phyloP scores from a whole-genome alignment of 2,113 vertebrate genomes.

The Lipotes vexillifer region DNA sequence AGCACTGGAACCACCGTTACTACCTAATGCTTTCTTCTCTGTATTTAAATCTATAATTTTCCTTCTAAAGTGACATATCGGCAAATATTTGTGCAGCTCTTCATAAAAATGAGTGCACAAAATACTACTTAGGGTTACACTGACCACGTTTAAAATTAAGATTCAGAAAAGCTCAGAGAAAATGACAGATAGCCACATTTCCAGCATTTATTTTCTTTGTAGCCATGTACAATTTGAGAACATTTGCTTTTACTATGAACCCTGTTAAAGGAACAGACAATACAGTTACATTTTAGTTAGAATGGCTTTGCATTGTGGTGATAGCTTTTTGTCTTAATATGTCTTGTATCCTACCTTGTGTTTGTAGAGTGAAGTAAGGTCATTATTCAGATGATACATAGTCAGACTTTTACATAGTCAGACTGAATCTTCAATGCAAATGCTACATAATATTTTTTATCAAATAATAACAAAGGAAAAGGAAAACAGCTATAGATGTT shows the following conservation, averaged over 20 bases:
- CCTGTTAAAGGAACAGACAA: neutral
- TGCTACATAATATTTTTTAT: neutral
- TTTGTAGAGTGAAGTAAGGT: neutral
- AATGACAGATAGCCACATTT: neutral
- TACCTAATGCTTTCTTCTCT: neutral
- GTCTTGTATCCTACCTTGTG: neutral
- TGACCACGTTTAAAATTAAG: neutral
- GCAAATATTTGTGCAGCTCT: neutral
- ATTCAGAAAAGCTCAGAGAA: neutral
- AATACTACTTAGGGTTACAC: neutral
- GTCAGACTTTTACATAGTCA: neutral
- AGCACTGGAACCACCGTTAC: neutral
- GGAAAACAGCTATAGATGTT: neutral
- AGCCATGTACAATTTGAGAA: neutral
- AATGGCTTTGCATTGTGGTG: neutral
- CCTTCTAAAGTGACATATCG: neutral
- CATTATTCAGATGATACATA: neutral
- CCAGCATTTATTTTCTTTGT: neutral
- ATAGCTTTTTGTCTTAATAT: neutral
- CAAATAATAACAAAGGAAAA: slow-evolving; percentile 4
- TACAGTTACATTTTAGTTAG: neutral
- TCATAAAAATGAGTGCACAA: slow-evolving; percentile 5
- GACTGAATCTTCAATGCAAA: neutral
- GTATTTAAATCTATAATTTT: neutral
- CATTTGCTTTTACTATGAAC: neutral